phyloP scores from a whole-genome alignment of 1,140 invertebrate species.

The Drosophila ficusphila region DNA sequence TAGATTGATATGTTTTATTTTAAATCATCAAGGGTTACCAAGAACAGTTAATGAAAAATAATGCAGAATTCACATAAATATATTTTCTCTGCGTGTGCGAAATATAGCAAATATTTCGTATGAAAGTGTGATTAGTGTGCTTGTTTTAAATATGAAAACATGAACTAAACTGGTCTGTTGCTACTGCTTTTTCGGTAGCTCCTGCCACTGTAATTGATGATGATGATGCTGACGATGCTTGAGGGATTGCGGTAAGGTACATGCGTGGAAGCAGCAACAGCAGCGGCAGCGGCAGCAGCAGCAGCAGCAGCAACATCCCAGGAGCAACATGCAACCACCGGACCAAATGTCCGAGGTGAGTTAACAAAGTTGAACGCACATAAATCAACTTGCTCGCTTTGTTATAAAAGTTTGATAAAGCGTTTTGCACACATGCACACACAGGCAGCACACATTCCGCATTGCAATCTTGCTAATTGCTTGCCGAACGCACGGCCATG shows the following conservation, averaged over 20 bases:
- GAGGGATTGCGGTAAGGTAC: slow-evolving; percentile 29
- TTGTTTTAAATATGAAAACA: slow-evolving; percentile 80
- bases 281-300: not conserved
- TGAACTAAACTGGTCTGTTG: slow-evolving; percentile 36
- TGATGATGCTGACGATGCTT: slow-evolving; percentile 64
- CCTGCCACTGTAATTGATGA: slow-evolving; percentile 63
- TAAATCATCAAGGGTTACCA: no score
- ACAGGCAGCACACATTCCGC: slow-evolving; percentile 49
- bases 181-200: slow-evolving; percentile 7
- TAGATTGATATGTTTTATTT: no score
- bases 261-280: slow-evolving; percentile 34
- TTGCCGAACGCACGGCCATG: slow-evolving; percentile 64
- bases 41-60: no score
- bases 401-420: slow-evolving; percentile 82
- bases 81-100: no score
- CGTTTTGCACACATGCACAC: slow-evolving; percentile 67
- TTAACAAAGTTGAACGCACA: slow-evolving; percentile 79
- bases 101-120: no score
- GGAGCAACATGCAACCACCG: slow-evolving; percentile 3
- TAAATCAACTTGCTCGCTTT: slow-evolving; percentile 77
- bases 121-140: slow-evolving; percentile 70
- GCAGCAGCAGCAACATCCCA: slow-evolving; percentile 2
- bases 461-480: slow-evolving; percentile 82
- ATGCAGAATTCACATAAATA: no score
- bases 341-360: slow-evolving; percentile 60